These are phyloP conservation scores for Asteroscopus sphinx DNA, from an alignment of 2,888 invertebrate genomes.

Conservation along the genomic window DNA sequence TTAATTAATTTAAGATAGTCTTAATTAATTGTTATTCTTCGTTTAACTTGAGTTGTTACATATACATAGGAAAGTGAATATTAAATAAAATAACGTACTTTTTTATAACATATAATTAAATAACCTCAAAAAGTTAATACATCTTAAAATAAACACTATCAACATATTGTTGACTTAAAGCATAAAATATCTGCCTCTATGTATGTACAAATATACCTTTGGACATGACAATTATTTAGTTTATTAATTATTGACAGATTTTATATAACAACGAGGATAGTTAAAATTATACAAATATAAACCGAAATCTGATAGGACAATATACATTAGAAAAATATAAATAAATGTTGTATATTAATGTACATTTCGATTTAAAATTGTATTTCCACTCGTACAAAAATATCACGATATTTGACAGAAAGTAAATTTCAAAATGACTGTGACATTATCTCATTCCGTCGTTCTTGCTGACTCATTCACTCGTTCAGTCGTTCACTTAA, in stretches of 20 bases:
- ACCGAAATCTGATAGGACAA: neutral
- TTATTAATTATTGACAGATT: neutral
- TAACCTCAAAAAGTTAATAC: conserved; percentile 49
- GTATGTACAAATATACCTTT: neutral
- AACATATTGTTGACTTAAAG: conserved; percentile 44
- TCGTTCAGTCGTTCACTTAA: conserved; percentile 35
- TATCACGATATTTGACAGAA: conserved; percentile 3
- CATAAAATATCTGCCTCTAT: conserved; percentile 24
- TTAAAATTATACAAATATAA: neutral
- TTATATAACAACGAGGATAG: no score
- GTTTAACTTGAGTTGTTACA: no score
- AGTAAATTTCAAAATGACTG: neutral
- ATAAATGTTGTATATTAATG: no score
- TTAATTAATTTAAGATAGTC: no score
- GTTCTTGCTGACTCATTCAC: conserved; percentile 32
- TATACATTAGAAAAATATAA: neutral
- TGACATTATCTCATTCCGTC: conserved; percentile 18
- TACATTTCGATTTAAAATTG: neutral
- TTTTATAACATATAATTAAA: conserved; percentile 53
- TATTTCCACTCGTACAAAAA: conserved; percentile 22
- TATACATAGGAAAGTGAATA: no score
- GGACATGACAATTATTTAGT: conserved; percentile 30
- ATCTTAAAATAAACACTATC: conserved; percentile 47
- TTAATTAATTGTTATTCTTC: no score
- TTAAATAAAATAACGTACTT: conserved; percentile 16